Base-by-base conservation (phyloP, 1,140 invertebrate genomes). In the Drosophila sucinea region DNA sequence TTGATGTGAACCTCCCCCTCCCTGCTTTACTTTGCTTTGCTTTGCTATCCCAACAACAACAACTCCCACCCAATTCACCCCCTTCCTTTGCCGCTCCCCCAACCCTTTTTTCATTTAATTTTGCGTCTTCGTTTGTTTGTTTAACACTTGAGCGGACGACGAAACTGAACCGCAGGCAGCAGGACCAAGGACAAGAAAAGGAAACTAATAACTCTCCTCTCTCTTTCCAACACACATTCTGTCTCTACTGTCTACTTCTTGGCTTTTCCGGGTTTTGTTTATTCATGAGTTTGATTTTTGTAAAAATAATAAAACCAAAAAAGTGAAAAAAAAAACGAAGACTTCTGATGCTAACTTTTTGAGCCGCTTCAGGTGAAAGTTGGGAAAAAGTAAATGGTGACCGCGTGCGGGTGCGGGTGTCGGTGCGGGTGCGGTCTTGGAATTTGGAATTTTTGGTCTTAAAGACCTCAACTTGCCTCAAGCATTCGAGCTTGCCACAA, bases 91-190 rank as follows among this genome's bases (percentile, higher is more conserved):
- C 61, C 38, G 44, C 40, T 56, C 33, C 17, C 32, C 68, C 63
- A 86, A 68, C 71, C 83, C 75, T 78, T 85, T 84, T 70, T 87
- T 82, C 79, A 79, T 86, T 86, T 82, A 76, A 87, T 87, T 86
- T 77, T 61, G 82, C 44, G 67, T 61, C 66, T 79, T 75, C 64
- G 55, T 81, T 82, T 86, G 83, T 86, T 86, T 86, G 82, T 86
- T 69, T 79, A 87, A 87, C 82, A 86, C 83, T 86, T 73, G 68
- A 87, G 73, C 41, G 68, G 27, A 35, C 35, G 60, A 54, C 58
- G 73, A 38, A 67, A 51, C 27, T 58, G 44, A 27, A 51, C 27
- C 35, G 10, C 11, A 63, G 60, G 4, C 32, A 17, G 10, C 30
- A 17, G 35, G n/a, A 30, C 8, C 38, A 33, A 35, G 60, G 44